A percentile compares a stretch with the other conserved stretches of the same genome.
phyloP scores from a whole-genome alignment of 2,888 invertebrate species.

The Empis stercorea region DNA sequence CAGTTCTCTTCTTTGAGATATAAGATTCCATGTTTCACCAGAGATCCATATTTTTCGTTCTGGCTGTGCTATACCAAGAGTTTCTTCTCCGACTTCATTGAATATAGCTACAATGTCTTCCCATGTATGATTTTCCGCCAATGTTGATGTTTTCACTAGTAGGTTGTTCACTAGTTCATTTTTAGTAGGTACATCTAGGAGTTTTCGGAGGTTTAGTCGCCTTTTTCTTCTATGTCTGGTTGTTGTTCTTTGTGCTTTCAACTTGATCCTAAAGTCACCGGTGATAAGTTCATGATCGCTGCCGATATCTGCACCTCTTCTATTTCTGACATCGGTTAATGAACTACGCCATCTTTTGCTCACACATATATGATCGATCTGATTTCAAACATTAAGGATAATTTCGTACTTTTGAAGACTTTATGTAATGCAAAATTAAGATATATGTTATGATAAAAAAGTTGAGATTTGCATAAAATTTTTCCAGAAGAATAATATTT shows the following conservation, averaged over 20 bases:
- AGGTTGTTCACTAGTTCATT: not conserved
- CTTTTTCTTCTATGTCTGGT: not conserved
- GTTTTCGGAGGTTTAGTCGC: not conserved
- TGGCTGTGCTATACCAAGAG: not conserved
- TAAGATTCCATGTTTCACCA: not conserved
- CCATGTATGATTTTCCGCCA: not conserved
- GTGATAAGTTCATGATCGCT: not conserved
- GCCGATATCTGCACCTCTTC: constrained; percentile 1
- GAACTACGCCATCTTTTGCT: not conserved
- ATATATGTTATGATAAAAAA: too few relatives aligned
- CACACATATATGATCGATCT: not conserved
- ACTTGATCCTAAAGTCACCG: not conserved
- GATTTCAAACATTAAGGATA: too few relatives aligned
- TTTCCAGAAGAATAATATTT: too few relatives aligned
- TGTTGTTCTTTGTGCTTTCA: too few relatives aligned
- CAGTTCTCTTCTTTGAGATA: not conserved
- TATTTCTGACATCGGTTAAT: not conserved
- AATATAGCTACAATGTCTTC: not conserved
- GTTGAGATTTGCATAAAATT: too few relatives aligned
- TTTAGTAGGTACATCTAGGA: not conserved
- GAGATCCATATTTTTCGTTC: not conserved
- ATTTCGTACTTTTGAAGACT: too few relatives aligned
- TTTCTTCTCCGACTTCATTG: not conserved
- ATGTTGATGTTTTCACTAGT: not conserved
- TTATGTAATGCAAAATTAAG: too few relatives aligned